Evolutionary conservation across 2,888 invertebrate species (phyloP), one percentile per base, ranked within the genome.

Genomic region (Campaea margaritaria): DNA sequence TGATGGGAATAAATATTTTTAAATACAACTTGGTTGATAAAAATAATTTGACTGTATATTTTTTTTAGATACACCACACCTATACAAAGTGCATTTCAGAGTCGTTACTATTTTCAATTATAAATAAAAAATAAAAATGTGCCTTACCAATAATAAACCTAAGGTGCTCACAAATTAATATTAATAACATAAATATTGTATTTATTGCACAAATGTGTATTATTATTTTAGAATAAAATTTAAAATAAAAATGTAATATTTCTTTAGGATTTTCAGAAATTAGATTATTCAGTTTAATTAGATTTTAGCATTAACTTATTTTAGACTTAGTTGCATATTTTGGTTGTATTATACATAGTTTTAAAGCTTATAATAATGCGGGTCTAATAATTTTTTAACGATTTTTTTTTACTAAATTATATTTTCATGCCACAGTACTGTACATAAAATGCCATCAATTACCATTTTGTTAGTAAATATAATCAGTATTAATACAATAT

Each of bases 401-500:
- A 21, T 21, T 14, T 68, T 69, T 67, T 62, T 66, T 64, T 59
- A 69, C 55, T 67, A 67, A 69, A 67, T 65, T 68, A 68, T 76
- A 83, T 86, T 78, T n/a, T 79, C 81, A 86, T 79, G 82, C 83
- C 84, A 84, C 82, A 72, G 76, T 64, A 58, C 62, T 90, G 90
- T 91, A 90, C 82, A 91, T 91, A 88, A 58, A 67, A 72, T 73
- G 86, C 88, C 89, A 89, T 89, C 82, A 81, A 79, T 82, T 67
- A 89, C 89, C 86, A 87, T 90, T 79, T 81, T 78, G 74, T 75
- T 81, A 83, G 82, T 85, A 84, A 85, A 76, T 87, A 74, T 90
- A 87, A 91, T 90, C 91, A 91, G 91, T 91, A 91, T 91, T 91
- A 91, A 89, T 85, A 83, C 81, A 83, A 86, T 87, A 85, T 84